Percentiles rank a stretch among this genome's conserved stretches.
Evolutionary conservation across 2,113 vertebrate species (phyloP).

Genomic region (Tricholaema leucomelas): DNA sequence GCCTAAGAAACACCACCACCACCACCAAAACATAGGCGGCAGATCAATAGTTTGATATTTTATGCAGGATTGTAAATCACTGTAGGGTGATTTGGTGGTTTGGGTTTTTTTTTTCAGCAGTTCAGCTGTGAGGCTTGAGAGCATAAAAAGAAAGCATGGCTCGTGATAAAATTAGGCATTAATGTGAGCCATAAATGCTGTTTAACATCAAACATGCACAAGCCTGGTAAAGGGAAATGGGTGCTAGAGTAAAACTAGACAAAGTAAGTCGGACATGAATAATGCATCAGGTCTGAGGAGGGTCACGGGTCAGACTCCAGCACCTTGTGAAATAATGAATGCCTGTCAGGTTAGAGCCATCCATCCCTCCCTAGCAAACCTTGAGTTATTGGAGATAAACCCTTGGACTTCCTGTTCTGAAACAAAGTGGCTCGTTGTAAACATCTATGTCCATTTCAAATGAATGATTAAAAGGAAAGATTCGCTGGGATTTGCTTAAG

Average conservation of each 20-base stretch:
- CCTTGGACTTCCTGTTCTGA: conserved; percentile 74
- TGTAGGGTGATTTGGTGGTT: too few relatives aligned
- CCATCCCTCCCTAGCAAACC: conserved; percentile 68
- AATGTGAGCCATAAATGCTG: conserved; percentile 62
- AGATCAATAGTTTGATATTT: conserved; percentile 62
- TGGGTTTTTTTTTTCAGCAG: not conserved
- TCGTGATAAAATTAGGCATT: conserved; percentile 59
- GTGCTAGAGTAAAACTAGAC: conserved; percentile 72
- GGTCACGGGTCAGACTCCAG: conserved; percentile 76
- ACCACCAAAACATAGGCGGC: not conserved
- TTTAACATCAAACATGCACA: conserved; percentile 59
- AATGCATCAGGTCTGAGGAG: conserved; percentile 71
- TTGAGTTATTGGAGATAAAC: conserved; percentile 78
- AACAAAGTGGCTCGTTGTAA: conserved; percentile 57
- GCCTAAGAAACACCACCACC: not conserved
- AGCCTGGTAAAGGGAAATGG: conserved; percentile 62
- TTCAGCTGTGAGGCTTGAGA: conserved; percentile 24
- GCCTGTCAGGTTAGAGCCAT: conserved; percentile 70
- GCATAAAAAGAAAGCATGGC: conserved; percentile 19
- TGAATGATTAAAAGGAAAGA: conserved; percentile 66
- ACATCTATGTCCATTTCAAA: conserved; percentile 58
- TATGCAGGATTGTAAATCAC: conserved; percentile 45
- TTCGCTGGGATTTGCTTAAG: conserved; percentile 61
- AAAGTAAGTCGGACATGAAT: conserved; percentile 78
- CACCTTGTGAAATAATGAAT: conserved; percentile 81